Base-by-base conservation (phyloP, 2,113 vertebrate species). In the Melozone crissalis region DNA sequence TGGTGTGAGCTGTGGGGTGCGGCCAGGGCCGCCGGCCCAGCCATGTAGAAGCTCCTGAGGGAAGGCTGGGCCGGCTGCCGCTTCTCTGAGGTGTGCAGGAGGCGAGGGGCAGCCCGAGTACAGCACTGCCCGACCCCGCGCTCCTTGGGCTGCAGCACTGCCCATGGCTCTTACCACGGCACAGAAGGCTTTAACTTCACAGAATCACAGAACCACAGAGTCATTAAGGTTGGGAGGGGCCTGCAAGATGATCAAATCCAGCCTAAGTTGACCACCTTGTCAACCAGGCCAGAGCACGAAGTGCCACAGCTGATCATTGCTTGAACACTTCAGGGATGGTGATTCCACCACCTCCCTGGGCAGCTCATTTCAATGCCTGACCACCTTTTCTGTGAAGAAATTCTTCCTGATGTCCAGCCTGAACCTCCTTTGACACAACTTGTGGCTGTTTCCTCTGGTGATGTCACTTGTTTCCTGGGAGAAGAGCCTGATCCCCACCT, bases 61-160 rank as follows among this genome's bases (percentile, higher is more conserved):
- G 20, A 35, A 16, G 30, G 37, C 37, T 27, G 73, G 10, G 55
- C 62, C 8, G 54, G 26, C 20, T 49, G 52, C 44, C 26, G 6
- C 11, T 13, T 17, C 35, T 35, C 17, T 8, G 57, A 41, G 41
- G 16, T 7, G 73, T 15, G 66, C 7, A 12, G 28, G n/a, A 9
- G 41, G 47, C 41, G 13, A 46, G n/a, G n/a, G 30, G 30, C n/a
- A 6, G 66, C 41, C 74, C 9, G 57, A 24, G 65, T 39, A 9
- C n/a, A 4, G 72, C 55, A 1, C 41, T 3, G 23, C 4, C 5
- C 10, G 30, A n/a, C 7, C 24, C 24, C n/a, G 4, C 10, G 20
- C 24, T 47, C 30, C n/a, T 8, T 15, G 35, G 55, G 22, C 54
- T 69, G 54, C 46, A 10, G 59, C 35, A 10, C 67, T 57, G 51